A percentile compares a stretch with the other conserved stretches of the same genome.
Conservation (phyloP, 1,140 invertebrate species). For the Pteromalus puparum region DNA sequence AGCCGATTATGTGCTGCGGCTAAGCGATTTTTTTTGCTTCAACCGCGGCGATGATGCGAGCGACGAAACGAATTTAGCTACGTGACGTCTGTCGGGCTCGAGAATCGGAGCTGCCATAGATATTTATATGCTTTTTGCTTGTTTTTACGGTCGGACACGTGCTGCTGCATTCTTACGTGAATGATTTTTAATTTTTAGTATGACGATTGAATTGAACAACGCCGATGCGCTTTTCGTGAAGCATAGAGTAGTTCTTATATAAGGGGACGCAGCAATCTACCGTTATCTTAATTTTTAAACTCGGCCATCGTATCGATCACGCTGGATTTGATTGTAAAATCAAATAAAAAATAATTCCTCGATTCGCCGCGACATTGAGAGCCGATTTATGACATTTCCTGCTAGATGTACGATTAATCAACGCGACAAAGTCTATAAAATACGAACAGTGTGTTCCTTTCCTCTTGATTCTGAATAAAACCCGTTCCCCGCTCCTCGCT, state of each 20-base stretch:
- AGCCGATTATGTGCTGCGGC: neutral
- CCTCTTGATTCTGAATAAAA: neutral
- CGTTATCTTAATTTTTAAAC: neutral
- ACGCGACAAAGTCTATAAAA: neutral
- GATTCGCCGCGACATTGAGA: neutral
- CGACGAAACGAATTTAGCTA: neutral
- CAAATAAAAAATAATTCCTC: neutral
- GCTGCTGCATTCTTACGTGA: no score
- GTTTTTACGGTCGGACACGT: no score
- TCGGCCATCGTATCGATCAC: neutral
- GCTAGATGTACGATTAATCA: neutral
- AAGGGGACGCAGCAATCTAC: neutral
- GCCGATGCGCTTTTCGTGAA: neutral
- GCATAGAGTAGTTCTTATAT: no score
- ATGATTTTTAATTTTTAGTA: no score
- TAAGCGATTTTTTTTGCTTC: neutral
- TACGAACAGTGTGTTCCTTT: neutral
- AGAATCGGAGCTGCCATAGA: no score
- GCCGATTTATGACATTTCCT: neutral
- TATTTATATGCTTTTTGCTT: no score
- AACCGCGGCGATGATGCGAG: neutral
- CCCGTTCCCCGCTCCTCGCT: neutral
- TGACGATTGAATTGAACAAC: no score
- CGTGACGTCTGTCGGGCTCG: no score
- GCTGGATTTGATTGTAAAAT: neutral